Evolutionary conservation across 2,113 vertebrate species (phyloP).

Genomic region (Sander lucioperca): DNA sequence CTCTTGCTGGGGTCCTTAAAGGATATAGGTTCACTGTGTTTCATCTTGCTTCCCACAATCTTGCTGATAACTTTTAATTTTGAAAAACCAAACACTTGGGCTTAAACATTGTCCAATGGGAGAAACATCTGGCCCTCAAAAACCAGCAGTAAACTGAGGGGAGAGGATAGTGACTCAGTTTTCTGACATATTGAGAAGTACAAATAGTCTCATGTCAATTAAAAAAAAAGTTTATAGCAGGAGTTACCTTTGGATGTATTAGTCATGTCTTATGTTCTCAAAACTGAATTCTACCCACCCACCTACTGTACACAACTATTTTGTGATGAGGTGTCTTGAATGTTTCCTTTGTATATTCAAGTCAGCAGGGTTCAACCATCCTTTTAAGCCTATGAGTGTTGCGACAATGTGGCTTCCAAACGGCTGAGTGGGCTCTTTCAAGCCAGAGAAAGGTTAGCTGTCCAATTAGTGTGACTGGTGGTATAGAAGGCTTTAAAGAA

Average conservation of each 20-base stretch:
- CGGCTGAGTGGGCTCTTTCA: conserved; percentile 25
- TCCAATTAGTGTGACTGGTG: conserved; percentile 30
- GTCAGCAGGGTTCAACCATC: conserved; percentile 6
- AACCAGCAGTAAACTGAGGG: not conserved
- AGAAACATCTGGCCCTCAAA: not conserved
- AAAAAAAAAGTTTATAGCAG: not conserved
- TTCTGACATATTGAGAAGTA: not conserved
- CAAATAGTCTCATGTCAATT: not conserved
- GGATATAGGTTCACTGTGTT: not conserved
- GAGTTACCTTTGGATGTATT: not conserved
- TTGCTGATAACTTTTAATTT: not conserved
- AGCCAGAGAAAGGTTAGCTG: conserved; percentile 21
- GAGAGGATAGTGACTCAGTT: not conserved
- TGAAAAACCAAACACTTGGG: not conserved
- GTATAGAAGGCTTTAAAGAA: not conserved
- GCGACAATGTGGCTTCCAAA: conserved; percentile 1
- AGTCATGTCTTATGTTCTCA: not conserved
- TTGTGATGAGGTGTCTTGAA: conserved; percentile 1
- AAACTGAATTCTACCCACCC: not conserved
- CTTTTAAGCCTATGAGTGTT: not conserved
- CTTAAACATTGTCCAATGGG: not conserved
- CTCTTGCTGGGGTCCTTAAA: not conserved
- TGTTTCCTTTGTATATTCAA: not conserved
- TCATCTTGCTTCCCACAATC: not conserved
- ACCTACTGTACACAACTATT: not conserved